Base-by-base conservation (phyloP, 1,140 invertebrate genomes). In the Apis florea region DNA sequence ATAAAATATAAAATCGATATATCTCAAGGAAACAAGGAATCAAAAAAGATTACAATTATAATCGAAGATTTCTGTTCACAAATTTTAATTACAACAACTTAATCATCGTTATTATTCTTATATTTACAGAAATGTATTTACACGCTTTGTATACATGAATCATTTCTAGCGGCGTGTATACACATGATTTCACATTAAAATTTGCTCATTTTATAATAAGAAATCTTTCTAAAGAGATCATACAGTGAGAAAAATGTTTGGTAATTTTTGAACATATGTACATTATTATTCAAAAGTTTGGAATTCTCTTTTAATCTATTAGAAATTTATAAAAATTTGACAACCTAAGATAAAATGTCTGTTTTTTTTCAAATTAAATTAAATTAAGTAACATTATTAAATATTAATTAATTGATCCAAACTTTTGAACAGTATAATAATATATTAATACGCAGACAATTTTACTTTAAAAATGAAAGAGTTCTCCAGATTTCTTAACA, bases 101-200 rank as follows among this genome's bases (percentile, higher is more conserved):
- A 54, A 58, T 24, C 24, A 9, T 31, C 12, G 24, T 53, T 51
- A 21, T 40, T 8, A n/a, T 53, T 61, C 63, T 24, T 64, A 79
- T 80, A 80, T 80, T 64, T 74, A 80, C 70, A 80, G 40, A 56
- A 31, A 31, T 74, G 47, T 74, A 80, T 80, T 74, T 75, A 75
- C 61, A 72, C 17, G n/a, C 17, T 66, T 56, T 15, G 49, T n/a
- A 17, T 64, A 51, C 13, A 63, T 15, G 24, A 53, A n/a, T n/a
- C 8, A 31, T 40, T 10, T 40, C 17, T 10, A 15, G 26, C 8
- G 19, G 24, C 69, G 53, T n/a, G 72, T 59, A n/a, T 26, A 61
- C 21, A 13, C 19, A 40, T 17, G 31, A n/a, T 59, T 31, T 19
- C 58, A 69, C 49, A 26, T 21, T 19, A 13, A 69, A 69, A 31